Evolutionary conservation across 2,797 vertebrate genomes (phyloP).

Genomic region (Selene dorsalis): DNA sequence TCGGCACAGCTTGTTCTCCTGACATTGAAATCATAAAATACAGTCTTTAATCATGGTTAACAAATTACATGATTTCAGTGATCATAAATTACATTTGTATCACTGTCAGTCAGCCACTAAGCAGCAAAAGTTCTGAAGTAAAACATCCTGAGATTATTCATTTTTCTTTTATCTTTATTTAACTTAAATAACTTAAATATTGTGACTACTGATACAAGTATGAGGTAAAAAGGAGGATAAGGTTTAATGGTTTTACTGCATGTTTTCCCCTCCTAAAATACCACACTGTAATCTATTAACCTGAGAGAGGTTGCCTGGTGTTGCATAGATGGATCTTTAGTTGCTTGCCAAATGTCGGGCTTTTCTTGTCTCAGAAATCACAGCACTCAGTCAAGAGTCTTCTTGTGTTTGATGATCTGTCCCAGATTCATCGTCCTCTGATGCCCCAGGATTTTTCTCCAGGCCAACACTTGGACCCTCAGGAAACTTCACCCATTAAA

Average conservation of each 20-base stretch:
- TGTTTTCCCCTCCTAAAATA: constrained; percentile 15
- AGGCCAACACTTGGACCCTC: not conserved
- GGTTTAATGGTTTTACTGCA: constrained; percentile 39
- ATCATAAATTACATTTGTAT: not conserved
- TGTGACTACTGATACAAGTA: not conserved
- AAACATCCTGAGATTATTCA: not conserved
- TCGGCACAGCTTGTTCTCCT: not conserved
- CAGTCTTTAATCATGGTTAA: not conserved
- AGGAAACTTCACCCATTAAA: not conserved
- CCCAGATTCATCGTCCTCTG: constrained; percentile 4
- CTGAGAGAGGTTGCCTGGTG: constrained; percentile 24
- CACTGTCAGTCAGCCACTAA: not conserved
- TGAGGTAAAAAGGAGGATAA: constrained; percentile 29
- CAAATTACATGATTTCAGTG: not conserved
- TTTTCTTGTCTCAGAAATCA: constrained; percentile 1
- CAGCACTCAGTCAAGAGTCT: not conserved
- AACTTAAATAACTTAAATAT: not conserved
- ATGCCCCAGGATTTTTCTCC: not conserved
- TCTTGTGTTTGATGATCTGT: constrained; percentile 24
- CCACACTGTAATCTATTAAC: not conserved
- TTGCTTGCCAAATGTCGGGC: not conserved
- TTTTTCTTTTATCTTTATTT: not conserved
- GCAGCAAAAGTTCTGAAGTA: not conserved
- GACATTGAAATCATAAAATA: too few species aligned
- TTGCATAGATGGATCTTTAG: constrained; percentile 4